These are phyloP conservation scores for Tyrophagus putrescentiae DNA, from an alignment of 1,140 invertebrate genomes.

Conservation along the genomic window DNA sequence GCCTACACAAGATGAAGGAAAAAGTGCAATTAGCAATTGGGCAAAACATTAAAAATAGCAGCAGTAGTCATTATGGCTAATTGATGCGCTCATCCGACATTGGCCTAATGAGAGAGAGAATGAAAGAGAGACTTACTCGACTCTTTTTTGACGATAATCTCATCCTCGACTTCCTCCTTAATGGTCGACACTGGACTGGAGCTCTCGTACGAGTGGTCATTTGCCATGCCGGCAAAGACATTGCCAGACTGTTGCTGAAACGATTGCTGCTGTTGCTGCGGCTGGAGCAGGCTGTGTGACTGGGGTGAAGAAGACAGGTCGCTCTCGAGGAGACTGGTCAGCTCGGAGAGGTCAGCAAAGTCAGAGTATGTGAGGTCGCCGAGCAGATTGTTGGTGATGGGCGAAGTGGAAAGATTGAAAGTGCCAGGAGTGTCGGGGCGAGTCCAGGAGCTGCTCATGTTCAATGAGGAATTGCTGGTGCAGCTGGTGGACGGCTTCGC, in stretches of 20 bases:
- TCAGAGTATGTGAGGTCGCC: slow-evolving; percentile 4
- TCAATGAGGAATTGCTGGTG: not conserved
- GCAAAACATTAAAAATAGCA: not conserved
- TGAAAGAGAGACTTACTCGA: slow-evolving; percentile 1
- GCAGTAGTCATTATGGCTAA: no score
- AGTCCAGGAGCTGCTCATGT: not conserved
- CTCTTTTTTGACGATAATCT: not conserved
- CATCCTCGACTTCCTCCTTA: not conserved
- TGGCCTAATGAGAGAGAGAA: not conserved
- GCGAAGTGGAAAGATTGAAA: slow-evolving; percentile 13
- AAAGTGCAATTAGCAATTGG: not conserved
- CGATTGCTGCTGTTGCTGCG: not conserved
- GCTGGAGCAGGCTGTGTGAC: no score
- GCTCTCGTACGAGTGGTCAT: slow-evolving; percentile 23
- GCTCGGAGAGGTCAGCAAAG: no score
- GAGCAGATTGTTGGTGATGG: no score
- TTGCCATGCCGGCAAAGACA: slow-evolving; percentile 14
- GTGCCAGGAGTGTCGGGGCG: not conserved
- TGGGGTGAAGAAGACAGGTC: no score
- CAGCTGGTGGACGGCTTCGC: slow-evolving; percentile 1
- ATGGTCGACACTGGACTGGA: slow-evolving; percentile 1
- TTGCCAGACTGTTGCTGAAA: slow-evolving; percentile 3
- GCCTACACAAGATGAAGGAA: not conserved
- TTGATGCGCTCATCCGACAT: no score
- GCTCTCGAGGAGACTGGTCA: no score